A percentile compares a stretch with the other conserved stretches of the same genome.
phyloP scores from a whole-genome alignment of 2,113 vertebrate genomes.

The Pogonocichla stellata region DNA sequence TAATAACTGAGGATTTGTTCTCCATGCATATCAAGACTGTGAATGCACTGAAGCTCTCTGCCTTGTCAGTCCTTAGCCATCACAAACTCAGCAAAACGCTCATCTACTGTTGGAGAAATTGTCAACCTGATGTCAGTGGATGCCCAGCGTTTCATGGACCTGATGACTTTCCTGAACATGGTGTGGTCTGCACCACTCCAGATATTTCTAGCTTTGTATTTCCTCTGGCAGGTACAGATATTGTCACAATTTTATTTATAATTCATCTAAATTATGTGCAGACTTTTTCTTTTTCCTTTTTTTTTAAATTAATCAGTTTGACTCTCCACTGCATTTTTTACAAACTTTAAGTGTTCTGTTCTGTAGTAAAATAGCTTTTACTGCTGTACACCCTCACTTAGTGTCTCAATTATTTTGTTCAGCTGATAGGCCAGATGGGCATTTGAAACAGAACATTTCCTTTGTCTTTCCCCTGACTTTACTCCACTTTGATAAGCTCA shows the following conservation, averaged over 20 bases:
- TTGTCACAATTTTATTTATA: not conserved
- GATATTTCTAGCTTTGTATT: conserved; percentile 90
- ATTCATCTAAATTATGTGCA: not conserved
- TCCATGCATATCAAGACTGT: accelerated
- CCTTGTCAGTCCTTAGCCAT: conserved; percentile 86
- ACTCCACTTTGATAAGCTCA: not conserved
- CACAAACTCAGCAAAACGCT: conserved; percentile 88
- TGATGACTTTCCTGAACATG: conserved; percentile 89
- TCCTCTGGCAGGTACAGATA: conserved; percentile 89
- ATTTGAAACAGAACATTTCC: not conserved
- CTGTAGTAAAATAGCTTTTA: not conserved
- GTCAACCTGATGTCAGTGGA: conserved; percentile 98
- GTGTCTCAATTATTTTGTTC: not conserved
- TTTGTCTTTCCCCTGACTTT: not conserved
- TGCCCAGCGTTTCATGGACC: conserved; percentile 91
- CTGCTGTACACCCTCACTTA: not conserved
- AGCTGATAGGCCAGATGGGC: not conserved
- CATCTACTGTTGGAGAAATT: conserved; percentile 90
- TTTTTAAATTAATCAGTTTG: not conserved
- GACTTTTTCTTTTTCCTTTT: not conserved
- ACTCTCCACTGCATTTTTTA: not conserved
- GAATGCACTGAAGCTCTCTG: not conserved
- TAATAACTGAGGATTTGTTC: not conserved
- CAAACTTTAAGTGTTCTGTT: not conserved
- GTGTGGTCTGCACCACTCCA: conserved; percentile 96